Evolutionary conservation across 2,797 vertebrate species (phyloP).

Genomic region (Siniperca undulata): DNA sequence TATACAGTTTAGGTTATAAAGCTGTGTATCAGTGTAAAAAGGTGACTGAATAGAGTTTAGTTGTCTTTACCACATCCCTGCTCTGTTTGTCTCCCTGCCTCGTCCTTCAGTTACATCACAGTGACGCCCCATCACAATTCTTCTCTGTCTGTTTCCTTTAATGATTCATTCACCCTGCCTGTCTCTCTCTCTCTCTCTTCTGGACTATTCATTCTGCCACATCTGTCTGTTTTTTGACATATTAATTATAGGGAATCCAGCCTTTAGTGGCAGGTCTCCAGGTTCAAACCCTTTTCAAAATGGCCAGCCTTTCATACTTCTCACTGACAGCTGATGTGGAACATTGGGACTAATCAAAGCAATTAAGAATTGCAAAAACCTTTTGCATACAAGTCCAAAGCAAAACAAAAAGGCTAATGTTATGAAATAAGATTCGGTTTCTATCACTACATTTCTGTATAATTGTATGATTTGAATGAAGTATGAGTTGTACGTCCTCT

Average conservation of each 20-base stretch:
- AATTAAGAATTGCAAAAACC: neutral
- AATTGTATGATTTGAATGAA: neutral
- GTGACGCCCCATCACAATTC: constrained; percentile 5
- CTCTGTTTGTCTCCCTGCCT: constrained; percentile 3
- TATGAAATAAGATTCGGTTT: neutral
- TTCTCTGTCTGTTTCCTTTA: constrained; percentile 31
- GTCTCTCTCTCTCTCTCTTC: neutral
- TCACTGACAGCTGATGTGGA: constrained; percentile 27
- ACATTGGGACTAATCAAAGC: constrained; percentile 29
- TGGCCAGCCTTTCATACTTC: constrained; percentile 19
- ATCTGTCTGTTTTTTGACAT: constrained; percentile 37
- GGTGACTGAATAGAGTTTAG: neutral
- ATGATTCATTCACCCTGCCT: constrained; percentile 25
- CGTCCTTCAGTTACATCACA: constrained; percentile 26
- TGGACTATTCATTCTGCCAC: constrained; percentile 15
- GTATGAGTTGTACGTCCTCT: neutral
- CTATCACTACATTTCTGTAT: neutral
- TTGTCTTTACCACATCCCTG: neutral
- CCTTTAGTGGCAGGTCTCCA: constrained; percentile 35
- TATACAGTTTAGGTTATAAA: neutral
- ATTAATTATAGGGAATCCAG: constrained; percentile 35
- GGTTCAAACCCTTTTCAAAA: constrained; percentile 27
- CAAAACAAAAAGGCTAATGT: neutral
- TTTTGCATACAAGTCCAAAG: neutral
- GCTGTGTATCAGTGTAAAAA: neutral